Base-by-base conservation (phyloP, 2,113 vertebrate species). In the Podilymbus podiceps region DNA sequence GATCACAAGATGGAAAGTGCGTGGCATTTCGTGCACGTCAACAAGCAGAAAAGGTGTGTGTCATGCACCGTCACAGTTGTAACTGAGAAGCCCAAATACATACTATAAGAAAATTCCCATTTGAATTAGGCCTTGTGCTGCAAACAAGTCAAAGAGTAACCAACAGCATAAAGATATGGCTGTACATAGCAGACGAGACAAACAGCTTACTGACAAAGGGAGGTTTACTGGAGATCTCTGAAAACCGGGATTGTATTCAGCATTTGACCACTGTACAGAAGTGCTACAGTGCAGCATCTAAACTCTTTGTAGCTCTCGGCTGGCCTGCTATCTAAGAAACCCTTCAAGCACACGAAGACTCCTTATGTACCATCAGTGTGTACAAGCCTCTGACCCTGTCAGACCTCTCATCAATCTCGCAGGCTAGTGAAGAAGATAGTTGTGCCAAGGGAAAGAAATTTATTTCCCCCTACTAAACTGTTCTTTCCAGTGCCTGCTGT, bases 131-230 rank as follows among this genome's bases (percentile, higher is more conserved):
- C 35, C 77, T 85, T 88, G 62, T 58, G 76, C 85, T 88, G 84
- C 58, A 80, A 91, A 91, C 35, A 87, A 83, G 46, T 8, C 64
- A 76, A 85, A 85, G 1, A 79, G 72, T 58, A 85, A 53, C 20
- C 38, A 80, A 49, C 21, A 90, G 82, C 12, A 25, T 24, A 88
- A 93, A 0, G 2, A 44, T 0, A 1, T 66, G 50, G 31, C 71
- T 47, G 31, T 42, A 83, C 55, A 31, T 28, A 88, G 88, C 63
- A 72, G 88, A 80, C 42, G 18, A 87, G 60, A 89, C 25, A 94
- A 85, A 68, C 38, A 52, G 79, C 68, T 52, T 28, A 59, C 59
- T 93, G 71, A 97, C n/a, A 96, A 92, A 90, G 47, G 59, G 85
- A 96, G 53, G 31, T 80, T 90, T 59, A 86, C 68, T 71, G 88